Conservation (phyloP, 2,888 invertebrate genomes). For the Sycophila texana region DNA sequence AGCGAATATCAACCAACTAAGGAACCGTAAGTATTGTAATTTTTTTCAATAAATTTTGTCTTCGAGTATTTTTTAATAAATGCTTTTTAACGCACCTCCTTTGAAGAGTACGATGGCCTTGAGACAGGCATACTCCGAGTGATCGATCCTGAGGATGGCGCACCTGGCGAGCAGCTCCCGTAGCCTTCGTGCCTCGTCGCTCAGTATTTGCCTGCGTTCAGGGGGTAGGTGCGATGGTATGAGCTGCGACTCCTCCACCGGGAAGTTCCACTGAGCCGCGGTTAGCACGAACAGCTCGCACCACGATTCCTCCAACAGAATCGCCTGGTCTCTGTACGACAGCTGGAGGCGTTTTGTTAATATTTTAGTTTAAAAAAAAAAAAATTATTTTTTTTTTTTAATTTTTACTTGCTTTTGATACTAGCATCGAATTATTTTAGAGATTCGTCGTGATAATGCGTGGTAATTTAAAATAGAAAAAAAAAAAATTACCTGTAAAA, state of each 20-base stretch:
- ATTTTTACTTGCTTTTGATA: no score
- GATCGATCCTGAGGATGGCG: slow-evolving; percentile 83
- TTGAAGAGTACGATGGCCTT: slow-evolving; percentile 89
- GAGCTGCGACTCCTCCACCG: slow-evolving; percentile 80
- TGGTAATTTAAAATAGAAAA: neutral
- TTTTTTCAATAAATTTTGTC: no score
- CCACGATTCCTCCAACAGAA: slow-evolving; percentile 88
- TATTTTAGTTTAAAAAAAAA: no score
- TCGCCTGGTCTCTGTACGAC: slow-evolving; percentile 83
- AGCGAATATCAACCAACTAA: no score
- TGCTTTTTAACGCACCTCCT: slow-evolving; percentile 81
- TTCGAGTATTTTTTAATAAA: neutral
- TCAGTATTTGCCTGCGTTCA: slow-evolving; percentile 77
- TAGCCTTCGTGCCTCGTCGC: slow-evolving; percentile 80
- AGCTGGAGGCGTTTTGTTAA: slow-evolving; percentile 75
- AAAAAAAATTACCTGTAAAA: slow-evolving; percentile 79
- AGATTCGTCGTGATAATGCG: no score
- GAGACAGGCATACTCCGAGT: slow-evolving; percentile 90
- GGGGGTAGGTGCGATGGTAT: slow-evolving; percentile 76
- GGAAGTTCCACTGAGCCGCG: slow-evolving; percentile 87
- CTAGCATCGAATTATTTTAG: no score
- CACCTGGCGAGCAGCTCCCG: slow-evolving; percentile 82
- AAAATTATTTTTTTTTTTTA: no score
- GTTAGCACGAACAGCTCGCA: slow-evolving; percentile 89
- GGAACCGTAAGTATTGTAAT: no score